Base-by-base conservation (phyloP, 2,888 invertebrate genomes). In the Apantesis nais region DNA sequence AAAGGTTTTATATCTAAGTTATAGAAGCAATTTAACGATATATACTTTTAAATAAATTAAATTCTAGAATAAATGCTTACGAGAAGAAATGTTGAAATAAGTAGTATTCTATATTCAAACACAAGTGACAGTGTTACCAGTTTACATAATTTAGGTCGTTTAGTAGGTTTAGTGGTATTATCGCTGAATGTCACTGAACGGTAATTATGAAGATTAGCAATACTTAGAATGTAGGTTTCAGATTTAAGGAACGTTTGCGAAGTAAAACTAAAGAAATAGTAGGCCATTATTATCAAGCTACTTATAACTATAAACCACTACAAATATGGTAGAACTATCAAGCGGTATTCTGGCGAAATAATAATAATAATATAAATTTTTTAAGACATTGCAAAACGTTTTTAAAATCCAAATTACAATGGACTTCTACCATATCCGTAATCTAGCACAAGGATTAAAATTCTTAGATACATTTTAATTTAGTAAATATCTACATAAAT, bases 131-230 rank as follows among this genome's bases (percentile, higher is more conserved):
- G 52, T 66, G 62, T 58, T 60, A 44, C 37, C 19, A 48, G 11
- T 74, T 74, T 68, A 75, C 68, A 37, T 67, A 74, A 77, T 62
- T 14, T 64, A 68, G 77, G 74, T 74, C 78, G 48, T 70, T 82
- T 81, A 82, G 82, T 64, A 52, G 52, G 19, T 74, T 68, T 68
- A 67, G 64, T 67, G 70, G 39, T 74, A 73, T 74, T 68, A 74
- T 70, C 74, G 82, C 79, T 83, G 82, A 84, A 76, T 75, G 77
- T 78, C 68, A 78, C 71, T 70, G 74, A 66, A 76, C 75, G 71
- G 71, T 68, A 77, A 66, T 76, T 77, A 78, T 68, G 67, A 74
- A 66, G 39, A 80, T 86, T 86, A 86, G 77, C 75, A 60, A 39
- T 74, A 71, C 73, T 86, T 86, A 86, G 71, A 58, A 81, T 31